A percentile compares a stretch with the other conserved stretches of the same genome.
These are phyloP conservation scores for Morone chrysops DNA, from an alignment of 2,113 vertebrate genomes.

Conservation along the genomic window DNA sequence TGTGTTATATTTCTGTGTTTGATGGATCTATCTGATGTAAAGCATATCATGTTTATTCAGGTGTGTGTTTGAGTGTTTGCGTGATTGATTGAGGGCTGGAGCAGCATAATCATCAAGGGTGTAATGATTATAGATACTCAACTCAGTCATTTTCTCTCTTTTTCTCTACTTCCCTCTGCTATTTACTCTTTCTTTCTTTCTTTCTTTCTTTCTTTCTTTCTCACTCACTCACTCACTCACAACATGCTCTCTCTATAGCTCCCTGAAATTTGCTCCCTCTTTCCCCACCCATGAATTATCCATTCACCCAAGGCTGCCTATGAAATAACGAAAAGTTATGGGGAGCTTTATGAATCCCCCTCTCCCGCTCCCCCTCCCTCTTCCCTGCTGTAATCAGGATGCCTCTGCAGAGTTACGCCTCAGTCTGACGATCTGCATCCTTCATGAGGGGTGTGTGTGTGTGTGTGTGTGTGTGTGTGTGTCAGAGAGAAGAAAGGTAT, in stretches of 20 bases:
- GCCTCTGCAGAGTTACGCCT: slow-evolving; percentile 26
- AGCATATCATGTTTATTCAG: slow-evolving; percentile 63
- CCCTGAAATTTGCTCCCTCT: slow-evolving; percentile 8
- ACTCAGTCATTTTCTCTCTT: neutral
- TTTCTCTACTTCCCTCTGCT: neutral
- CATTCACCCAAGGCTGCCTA: slow-evolving; percentile 43
- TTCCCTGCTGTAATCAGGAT: slow-evolving; percentile 33
- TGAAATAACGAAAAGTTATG: slow-evolving; percentile 55
- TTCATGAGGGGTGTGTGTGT: neutral
- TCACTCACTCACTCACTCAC: neutral
- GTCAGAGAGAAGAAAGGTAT: neutral
- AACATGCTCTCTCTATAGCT: neutral
- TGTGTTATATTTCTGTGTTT: slow-evolving; percentile 13
- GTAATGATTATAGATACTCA: slow-evolving; percentile 25
- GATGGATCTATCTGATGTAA: slow-evolving; percentile 8
- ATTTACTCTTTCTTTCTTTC: neutral
- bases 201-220: neutral
- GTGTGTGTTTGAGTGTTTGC: slow-evolving; percentile 29
- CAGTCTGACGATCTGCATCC: slow-evolving; percentile 30
- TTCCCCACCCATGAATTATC: slow-evolving; percentile 66
- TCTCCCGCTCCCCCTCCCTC: neutral
- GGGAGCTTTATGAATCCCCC: slow-evolving; percentile 24
- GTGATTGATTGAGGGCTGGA: slow-evolving; percentile 37
- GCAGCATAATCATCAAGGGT: slow-evolving; percentile 1
- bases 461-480: neutral